Conservation (phyloP, 2,888 invertebrate species). For the Pseudolycoriella hygida region DNA sequence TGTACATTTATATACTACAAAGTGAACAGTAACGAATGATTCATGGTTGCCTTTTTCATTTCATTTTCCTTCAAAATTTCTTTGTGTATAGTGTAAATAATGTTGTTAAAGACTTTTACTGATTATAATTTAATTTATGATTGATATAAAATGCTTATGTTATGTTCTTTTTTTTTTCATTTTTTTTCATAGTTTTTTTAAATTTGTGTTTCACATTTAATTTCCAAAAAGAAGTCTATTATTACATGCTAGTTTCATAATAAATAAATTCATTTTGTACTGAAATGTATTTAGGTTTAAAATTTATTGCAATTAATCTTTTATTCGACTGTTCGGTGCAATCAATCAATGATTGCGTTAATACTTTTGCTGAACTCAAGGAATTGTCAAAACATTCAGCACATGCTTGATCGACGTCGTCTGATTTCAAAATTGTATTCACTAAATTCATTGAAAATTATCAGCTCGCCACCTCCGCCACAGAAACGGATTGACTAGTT, state of each 20-base stretch:
- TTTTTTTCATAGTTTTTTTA: not conserved
- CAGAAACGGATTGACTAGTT: slow-evolving; percentile 34
- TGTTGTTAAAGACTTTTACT: no score
- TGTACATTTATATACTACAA: no score
- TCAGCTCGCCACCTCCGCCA: slow-evolving; percentile 36
- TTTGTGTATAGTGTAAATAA: no score
- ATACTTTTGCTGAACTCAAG: no score
- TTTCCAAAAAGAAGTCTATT: not conserved
- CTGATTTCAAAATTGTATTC: not conserved
- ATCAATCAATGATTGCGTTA: not conserved
- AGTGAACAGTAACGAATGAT: no score
- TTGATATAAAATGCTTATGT: no score
- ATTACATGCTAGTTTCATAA: slow-evolving; percentile 5
- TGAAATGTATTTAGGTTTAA: slow-evolving; percentile 3
- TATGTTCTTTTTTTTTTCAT: no score
- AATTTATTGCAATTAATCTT: slow-evolving; percentile 2
- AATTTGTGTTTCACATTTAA: not conserved
- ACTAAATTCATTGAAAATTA: slow-evolving; percentile 16
- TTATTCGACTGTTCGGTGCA: not conserved
- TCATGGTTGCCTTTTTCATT: no score
- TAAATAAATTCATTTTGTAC: slow-evolving; percentile 6
- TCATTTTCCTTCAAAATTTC: no score
- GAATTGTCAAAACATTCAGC: no score
- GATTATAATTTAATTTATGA: no score
- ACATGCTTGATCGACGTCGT: not conserved